Conservation (phyloP, 2,113 vertebrate genomes). For the Pristiophorus japonicus region DNA sequence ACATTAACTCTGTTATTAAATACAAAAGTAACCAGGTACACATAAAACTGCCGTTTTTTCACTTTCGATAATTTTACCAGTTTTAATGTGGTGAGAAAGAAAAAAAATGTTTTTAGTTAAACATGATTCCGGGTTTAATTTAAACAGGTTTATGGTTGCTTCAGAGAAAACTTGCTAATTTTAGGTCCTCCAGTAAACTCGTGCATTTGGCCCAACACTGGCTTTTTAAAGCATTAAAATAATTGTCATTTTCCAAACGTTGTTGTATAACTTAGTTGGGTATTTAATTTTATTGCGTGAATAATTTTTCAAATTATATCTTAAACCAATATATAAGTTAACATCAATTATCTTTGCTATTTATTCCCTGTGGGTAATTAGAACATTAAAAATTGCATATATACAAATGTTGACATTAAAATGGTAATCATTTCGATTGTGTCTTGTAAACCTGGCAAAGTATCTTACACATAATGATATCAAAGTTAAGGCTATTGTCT, state of each 20-base stretch:
- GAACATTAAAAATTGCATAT: too few relatives aligned
- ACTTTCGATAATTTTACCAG: neutral
- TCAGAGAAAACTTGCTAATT: neutral
- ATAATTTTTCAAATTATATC: neutral
- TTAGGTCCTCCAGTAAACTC: neutral
- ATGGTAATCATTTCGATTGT: neutral
- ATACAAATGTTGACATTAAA: neutral
- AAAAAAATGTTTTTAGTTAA: neutral
- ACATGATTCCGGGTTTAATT: neutral
- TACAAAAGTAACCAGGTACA: neutral
- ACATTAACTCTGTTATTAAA: neutral
- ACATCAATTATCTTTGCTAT: too few relatives aligned
- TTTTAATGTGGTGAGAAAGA: neutral
- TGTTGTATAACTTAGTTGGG: neutral
- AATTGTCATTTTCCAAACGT: neutral
- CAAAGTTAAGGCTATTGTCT: neutral
- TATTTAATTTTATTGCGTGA: neutral
- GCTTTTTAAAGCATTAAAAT: neutral
- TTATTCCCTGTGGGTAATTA: too few relatives aligned
- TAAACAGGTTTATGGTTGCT: neutral
- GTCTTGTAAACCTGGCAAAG: neutral
- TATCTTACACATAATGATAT: neutral
- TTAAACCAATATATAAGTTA: neutral
- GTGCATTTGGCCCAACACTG: neutral
- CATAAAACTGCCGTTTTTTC: neutral